Conservation (phyloP, 64 coral and sea anemone genomes). For the Montipora capricornis region DNA sequence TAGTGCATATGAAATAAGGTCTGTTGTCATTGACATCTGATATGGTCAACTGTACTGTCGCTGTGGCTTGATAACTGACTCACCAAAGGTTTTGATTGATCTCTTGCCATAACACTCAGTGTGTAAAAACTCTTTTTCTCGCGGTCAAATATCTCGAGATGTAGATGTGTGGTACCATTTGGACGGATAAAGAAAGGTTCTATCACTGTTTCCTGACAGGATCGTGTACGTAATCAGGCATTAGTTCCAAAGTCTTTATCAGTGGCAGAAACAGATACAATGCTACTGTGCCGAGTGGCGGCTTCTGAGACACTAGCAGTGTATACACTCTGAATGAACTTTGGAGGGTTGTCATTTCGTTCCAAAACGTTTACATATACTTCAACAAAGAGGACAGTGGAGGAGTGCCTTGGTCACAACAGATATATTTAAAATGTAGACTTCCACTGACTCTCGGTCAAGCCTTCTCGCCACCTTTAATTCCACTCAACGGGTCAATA, state of each 20-base stretch:
- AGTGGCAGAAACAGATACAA: conserved; percentile 62
- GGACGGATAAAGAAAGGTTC: conserved; percentile 67
- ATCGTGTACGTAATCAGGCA: conserved; percentile 75
- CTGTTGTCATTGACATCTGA: conserved; percentile 88
- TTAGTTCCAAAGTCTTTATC: conserved; percentile 84
- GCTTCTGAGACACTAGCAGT: conserved; percentile 66
- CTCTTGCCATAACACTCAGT: conserved; percentile 65
- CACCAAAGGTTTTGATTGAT: conserved; percentile 68
- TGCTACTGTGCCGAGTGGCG: conserved; percentile 18
- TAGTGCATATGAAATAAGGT: conserved; percentile 78
- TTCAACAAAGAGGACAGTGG: conserved; percentile 19
- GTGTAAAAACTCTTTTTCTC: conserved; percentile 76
- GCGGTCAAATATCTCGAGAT: conserved; percentile 72
- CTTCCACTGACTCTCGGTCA: conserved; percentile 81
- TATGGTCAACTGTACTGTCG: conserved; percentile 68
- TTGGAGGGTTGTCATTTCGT: conserved; percentile 85
- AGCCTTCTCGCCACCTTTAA: conserved; percentile 66
- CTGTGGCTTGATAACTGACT: conserved; percentile 46
- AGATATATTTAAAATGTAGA: conserved; percentile 74
- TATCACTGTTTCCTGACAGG: conserved; percentile 48
- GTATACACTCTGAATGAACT: conserved; percentile 57
- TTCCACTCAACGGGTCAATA: conserved; percentile 67
- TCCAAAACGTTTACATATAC: conserved; percentile 87
- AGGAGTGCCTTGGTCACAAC: conserved; percentile 62
- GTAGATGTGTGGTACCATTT: conserved; percentile 92